phyloP scores from a whole-genome alignment of 2,888 invertebrate genomes.

The Sminthurides aquaticus region DNA sequence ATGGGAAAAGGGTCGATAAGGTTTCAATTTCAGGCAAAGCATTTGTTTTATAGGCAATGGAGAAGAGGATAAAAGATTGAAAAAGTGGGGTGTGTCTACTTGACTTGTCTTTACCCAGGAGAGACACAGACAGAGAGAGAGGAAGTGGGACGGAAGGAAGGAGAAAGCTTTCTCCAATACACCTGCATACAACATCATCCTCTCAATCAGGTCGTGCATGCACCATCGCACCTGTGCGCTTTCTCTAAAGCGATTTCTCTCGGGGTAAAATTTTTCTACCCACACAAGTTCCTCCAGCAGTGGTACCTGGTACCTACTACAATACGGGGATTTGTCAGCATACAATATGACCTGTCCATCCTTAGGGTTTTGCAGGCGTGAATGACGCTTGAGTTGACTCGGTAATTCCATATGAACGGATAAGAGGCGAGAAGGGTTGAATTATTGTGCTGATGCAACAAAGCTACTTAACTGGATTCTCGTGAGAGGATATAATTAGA shows the following conservation, averaged over 20 bases:
- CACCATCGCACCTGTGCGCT: constrained; percentile 5
- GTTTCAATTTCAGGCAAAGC: constrained; percentile 4
- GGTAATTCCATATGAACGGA: no score
- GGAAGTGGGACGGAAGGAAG: background rate
- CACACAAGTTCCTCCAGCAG: background rate
- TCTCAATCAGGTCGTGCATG: constrained; percentile 1
- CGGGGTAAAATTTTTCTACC: background rate
- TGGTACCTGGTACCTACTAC: no score
- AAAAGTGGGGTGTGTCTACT: background rate
- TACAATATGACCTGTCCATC: no score
- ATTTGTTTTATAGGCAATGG: background rate
- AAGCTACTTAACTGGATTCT: background rate
- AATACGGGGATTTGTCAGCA: no score
- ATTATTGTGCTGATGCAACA: background rate
- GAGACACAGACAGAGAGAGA: background rate
- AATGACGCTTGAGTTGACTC: no score
- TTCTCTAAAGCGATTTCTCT: background rate
- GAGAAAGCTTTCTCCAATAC: background rate
- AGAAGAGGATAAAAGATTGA: background rate
- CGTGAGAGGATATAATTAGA: constrained; percentile 4
- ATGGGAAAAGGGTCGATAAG: constrained; percentile 1
- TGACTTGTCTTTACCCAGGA: constrained; percentile 3
- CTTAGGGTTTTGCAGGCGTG: no score
- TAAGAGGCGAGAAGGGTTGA: no score
- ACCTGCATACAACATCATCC: background rate